Evolutionary conservation across 2,888 invertebrate genomes (phyloP).

Genomic region (Neria commutata): DNA sequence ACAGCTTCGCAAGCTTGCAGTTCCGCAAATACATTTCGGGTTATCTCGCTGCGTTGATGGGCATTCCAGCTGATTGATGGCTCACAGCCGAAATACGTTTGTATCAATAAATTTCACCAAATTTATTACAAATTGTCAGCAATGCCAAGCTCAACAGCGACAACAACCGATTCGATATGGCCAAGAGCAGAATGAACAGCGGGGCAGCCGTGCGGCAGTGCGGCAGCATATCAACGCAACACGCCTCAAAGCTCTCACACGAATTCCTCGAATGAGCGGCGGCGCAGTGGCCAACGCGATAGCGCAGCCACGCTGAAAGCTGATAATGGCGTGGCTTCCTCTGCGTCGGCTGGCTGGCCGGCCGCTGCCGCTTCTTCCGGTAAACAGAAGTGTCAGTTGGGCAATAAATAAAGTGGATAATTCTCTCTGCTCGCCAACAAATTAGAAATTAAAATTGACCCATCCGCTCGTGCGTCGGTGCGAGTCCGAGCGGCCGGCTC

Average conservation of each 20-base stretch:
- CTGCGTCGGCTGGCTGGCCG: too few species aligned
- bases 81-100: constrained; percentile 48
- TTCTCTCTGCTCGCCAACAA: constrained; percentile 45
- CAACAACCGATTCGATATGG: background rate
- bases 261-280: constrained; percentile 4
- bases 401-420: constrained; percentile 46
- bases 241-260: background rate
- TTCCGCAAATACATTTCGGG: too few species aligned
- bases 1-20: too few species aligned
- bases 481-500: background rate
- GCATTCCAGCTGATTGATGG: constrained; percentile 50
- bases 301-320: too few species aligned
- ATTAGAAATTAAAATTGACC: constrained; percentile 54
- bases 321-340: background rate
- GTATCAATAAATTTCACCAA: constrained; percentile 58
- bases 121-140: constrained; percentile 52
- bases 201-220: too few species aligned
- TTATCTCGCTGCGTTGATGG: background rate
- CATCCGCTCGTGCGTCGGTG: constrained; percentile 22
- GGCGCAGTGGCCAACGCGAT: background rate
- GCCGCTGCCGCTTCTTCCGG: constrained; percentile 35
- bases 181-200: background rate
- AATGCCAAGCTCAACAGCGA: constrained; percentile 6
- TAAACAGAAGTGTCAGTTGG: constrained; percentile 45
- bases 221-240: constrained; percentile 4